Percentiles rank a stretch among this genome's conserved stretches.
Conservation (phyloP, 92 coral and sea anemone genomes). For the Siderastrea siderea region DNA sequence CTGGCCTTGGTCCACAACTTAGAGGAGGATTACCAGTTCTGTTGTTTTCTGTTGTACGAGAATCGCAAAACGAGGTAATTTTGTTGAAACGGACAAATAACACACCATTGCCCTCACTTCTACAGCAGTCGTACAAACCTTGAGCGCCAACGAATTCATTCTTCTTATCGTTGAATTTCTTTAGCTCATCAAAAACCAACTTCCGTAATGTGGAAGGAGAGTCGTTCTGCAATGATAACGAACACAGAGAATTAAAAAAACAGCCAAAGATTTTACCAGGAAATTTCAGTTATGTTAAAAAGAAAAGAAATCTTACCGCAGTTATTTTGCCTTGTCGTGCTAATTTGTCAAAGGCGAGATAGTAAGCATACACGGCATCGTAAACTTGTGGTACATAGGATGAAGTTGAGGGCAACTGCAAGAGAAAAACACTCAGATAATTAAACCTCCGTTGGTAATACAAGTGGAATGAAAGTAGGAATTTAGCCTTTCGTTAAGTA, state of each 20-base stretch:
- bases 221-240: constrained; percentile 73
- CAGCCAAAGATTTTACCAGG: not conserved
- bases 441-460: not conserved
- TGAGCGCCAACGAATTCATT: constrained; percentile 90
- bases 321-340: constrained; percentile 89
- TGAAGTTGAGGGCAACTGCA: constrained; percentile 79
- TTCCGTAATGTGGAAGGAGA: constrained; percentile 81
- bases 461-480: too few species aligned
- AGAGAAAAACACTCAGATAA: not conserved
- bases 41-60: too few species aligned
- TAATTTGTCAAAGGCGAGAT: constrained; percentile 87
- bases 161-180: constrained; percentile 72
- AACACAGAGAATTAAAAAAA: not conserved
- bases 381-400: constrained; percentile 96
- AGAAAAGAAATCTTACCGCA: constrained; percentile 66
- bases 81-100: too few species aligned
- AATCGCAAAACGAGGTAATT: too few species aligned
- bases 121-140: constrained; percentile 57
- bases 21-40: too few species aligned
- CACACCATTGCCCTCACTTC: too few species aligned
- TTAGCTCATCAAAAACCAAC: constrained; percentile 87
- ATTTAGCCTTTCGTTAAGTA: too few species aligned
- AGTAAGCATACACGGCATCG: constrained; percentile 96
- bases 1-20: too few species aligned
- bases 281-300: not conserved